These are phyloP conservation scores for Pasiphila rectangulata DNA, from an alignment of 2,888 invertebrate species.

Conservation along the genomic window DNA sequence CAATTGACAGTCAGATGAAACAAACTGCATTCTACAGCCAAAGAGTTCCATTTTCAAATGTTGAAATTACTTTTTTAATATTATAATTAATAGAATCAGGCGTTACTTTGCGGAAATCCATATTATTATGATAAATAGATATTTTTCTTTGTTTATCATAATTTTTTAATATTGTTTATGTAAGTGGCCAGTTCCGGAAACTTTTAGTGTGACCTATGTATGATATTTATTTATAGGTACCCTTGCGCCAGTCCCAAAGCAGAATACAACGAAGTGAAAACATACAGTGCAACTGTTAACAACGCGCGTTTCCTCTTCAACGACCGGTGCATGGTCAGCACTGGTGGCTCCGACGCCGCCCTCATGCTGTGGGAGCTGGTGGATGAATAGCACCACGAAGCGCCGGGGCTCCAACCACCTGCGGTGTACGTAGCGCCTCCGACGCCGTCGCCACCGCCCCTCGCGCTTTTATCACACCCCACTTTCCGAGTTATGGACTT, in stretches of 20 bases:
- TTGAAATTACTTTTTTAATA: too few species aligned
- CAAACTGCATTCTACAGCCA: too few species aligned
- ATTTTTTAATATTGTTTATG: too few species aligned
- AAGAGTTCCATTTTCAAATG: too few species aligned
- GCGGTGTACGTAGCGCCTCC: conserved; percentile 66
- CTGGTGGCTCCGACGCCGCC: conserved; percentile 93
- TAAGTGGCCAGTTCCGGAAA: too few species aligned
- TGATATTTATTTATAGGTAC: conserved; percentile 78
- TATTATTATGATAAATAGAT: too few species aligned
- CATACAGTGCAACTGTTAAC: conserved; percentile 91
- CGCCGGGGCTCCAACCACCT: conserved; percentile 58
- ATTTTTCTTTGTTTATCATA: too few species aligned
- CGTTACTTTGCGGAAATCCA: too few species aligned
- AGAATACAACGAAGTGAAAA: conserved; percentile 93
- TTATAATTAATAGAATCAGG: too few species aligned
- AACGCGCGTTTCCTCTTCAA: conserved; percentile 91
- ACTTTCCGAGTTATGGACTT: conserved; percentile 67
- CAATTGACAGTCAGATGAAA: too few species aligned
- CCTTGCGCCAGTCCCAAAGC: conserved; percentile 92
- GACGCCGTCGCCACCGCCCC: conserved; percentile 66
- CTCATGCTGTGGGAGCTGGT: conserved; percentile 95
- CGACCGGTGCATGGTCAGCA: conserved; percentile 90
- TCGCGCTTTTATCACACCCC: conserved; percentile 45
- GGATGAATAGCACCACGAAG: conserved; percentile 84
- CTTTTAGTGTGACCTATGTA: too few species aligned